Evolutionary conservation across 2,888 invertebrate genomes (phyloP), one percentile per base, ranked within the genome.

Genomic region (Oscheius myriophilus): DNA sequence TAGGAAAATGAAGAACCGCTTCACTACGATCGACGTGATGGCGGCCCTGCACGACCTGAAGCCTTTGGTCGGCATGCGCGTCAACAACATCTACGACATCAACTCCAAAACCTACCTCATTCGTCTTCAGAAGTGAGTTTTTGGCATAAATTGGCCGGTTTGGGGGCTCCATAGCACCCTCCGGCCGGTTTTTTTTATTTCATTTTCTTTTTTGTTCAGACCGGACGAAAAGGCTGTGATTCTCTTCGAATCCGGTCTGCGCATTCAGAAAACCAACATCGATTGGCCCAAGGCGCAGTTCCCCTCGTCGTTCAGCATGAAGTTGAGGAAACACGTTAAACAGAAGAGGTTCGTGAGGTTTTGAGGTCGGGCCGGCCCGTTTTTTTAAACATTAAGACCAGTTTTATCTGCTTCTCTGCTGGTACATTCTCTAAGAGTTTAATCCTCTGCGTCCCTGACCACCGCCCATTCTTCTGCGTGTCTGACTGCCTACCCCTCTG

Each of bases 81-180:
- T 98, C 4, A 93, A 93, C 87, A 96, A 98, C 89, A 92, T 98
- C 45, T 99, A 99, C 88, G 97, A 98, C 87, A 92, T 98, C 80
- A 96, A 98, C 88, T 93, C 92, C 87, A 95, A 93, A 87, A 95
- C 96, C 0, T 99, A 97, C 88, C 90, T 98, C 52, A 93, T 98
- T 77, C 91, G 88, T 77, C 81, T 90, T n/a, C 87, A 87, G 63
- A 89, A 87, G 89, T 89, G 83, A 84, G 87, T 86, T 57, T 57
- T 14, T 62, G 42, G 11, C 11, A 21, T 26, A 23, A n/a, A n/a
- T n/a, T n/a, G 33, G 33, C 33, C 33, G 33, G 4, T 33, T 33
- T 33, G 3, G 33, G 33, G n/a, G n/a, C n/a, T n/a, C n/a, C n/a
- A n/a, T n/a, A n/a, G 33, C 33, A 33, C 33, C 33, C 33, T 33